Evolutionary conservation across 2,888 invertebrate genomes (phyloP).

Genomic region (Caradrina kadenii): DNA sequence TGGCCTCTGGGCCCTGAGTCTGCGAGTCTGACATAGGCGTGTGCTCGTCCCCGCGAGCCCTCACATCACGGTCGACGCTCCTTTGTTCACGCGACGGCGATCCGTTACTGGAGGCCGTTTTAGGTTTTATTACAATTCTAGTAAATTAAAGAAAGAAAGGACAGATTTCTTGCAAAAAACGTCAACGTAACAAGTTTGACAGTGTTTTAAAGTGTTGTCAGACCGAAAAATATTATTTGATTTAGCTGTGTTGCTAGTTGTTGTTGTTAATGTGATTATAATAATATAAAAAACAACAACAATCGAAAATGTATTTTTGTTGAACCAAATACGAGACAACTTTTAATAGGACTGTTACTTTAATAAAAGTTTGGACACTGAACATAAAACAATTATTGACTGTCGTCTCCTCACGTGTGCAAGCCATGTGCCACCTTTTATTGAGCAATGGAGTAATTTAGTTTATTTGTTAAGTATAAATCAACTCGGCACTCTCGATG

Average conservation of each 20-base stretch:
- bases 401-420: conserved; percentile 24
- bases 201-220: conserved; percentile 33
- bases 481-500: background rate
- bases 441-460: conserved; percentile 19
- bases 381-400: background rate
- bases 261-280: background rate
- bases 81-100: conserved; percentile 68
- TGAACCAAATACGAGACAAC: no score
- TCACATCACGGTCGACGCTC: conserved; percentile 83
- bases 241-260: conserved; percentile 32
- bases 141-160: conserved; percentile 60
- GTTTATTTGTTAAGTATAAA: background rate
- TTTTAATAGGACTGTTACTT: background rate
- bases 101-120: conserved; percentile 62
- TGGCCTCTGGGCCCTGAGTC: conserved; percentile 82
- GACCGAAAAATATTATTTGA: background rate
- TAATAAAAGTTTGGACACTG: no score
- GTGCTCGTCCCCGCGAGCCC: conserved; percentile 80
- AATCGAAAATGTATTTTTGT: background rate
- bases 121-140: conserved; percentile 48
- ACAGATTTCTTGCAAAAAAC: conserved; percentile 50
- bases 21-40: conserved; percentile 85
- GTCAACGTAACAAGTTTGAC: conserved; percentile 67
- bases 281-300: background rate
- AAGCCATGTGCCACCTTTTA: conserved; percentile 23